These are phyloP conservation scores for Meta bourneti DNA, from an alignment of 2,888 invertebrate species.

Conservation along the genomic window DNA sequence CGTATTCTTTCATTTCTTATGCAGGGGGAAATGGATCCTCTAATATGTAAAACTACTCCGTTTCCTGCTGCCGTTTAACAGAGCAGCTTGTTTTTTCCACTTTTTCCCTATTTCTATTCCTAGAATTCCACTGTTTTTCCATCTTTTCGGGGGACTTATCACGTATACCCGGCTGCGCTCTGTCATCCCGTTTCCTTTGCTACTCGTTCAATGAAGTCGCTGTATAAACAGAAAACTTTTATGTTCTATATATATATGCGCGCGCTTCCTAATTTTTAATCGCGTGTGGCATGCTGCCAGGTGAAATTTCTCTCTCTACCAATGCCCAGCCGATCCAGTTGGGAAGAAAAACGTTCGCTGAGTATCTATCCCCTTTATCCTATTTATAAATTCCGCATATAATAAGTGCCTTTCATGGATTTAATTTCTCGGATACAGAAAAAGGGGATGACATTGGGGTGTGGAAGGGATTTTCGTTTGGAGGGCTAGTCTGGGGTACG, in stretches of 20 bases:
- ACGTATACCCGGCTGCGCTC: not conserved
- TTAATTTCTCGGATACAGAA: not conserved
- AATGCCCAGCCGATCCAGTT: not conserved
- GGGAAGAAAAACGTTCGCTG: not conserved
- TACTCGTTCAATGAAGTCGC: conserved; percentile 10
- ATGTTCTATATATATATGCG: conserved; percentile 46
- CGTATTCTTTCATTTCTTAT: not conserved
- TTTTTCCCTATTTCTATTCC: not conserved
- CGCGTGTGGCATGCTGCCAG: conserved; percentile 68
- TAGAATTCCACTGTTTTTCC: conserved; percentile 4
- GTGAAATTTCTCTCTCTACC: conserved; percentile 38
- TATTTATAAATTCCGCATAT: conserved; percentile 49
- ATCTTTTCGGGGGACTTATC: not conserved
- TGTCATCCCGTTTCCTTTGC: conserved; percentile 38
- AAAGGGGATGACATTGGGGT: not conserved
- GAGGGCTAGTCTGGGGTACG: not conserved
- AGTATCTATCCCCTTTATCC: not conserved
- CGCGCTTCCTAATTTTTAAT: conserved; percentile 41
- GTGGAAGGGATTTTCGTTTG: not conserved
- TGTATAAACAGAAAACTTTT: conserved; percentile 69
- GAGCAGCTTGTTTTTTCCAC: not conserved
- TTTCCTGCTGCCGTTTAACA: not conserved
- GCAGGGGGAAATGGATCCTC: not conserved
- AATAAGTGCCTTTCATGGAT: conserved; percentile 53
- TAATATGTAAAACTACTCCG: not conserved